phyloP scores from a whole-genome alignment of 2,797 vertebrate species.

The Micrastur ruficollis region DNA sequence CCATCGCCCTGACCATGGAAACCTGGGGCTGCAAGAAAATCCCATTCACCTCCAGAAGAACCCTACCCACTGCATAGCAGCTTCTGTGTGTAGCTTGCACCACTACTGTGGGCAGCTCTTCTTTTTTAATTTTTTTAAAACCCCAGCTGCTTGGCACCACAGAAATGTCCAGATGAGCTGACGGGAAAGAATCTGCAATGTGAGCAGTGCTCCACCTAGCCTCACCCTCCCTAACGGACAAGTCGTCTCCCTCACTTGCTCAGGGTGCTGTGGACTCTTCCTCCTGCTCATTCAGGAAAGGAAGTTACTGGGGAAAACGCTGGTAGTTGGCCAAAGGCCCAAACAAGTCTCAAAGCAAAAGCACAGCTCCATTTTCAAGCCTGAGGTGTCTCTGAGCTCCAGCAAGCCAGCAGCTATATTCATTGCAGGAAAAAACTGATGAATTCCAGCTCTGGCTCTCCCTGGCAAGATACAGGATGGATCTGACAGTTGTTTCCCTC shows the following conservation, averaged over 20 bases:
- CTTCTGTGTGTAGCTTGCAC: neutral
- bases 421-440: neutral
- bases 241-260: neutral
- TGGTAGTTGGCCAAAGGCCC: neutral
- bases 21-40: neutral
- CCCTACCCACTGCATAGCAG: neutral
- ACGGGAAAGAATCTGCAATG: neutral
- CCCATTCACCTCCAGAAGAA: neutral
- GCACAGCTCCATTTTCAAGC: neutral
- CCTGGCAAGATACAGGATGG: neutral
- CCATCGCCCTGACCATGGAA: neutral
- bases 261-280: neutral
- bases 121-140: neutral
- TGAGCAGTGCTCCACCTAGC: neutral
- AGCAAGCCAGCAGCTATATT: neutral
- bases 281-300: neutral
- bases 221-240: neutral
- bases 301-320: neutral
- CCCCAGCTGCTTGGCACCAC: neutral
- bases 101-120: neutral
- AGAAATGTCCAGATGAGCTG: neutral
- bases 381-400: neutral
- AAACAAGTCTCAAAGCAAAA: neutral
- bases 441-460: neutral
- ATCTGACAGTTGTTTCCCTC: neutral